These are phyloP conservation scores for Lasioglossum morio DNA, from an alignment of 2,888 invertebrate genomes.

Conservation along the genomic window DNA sequence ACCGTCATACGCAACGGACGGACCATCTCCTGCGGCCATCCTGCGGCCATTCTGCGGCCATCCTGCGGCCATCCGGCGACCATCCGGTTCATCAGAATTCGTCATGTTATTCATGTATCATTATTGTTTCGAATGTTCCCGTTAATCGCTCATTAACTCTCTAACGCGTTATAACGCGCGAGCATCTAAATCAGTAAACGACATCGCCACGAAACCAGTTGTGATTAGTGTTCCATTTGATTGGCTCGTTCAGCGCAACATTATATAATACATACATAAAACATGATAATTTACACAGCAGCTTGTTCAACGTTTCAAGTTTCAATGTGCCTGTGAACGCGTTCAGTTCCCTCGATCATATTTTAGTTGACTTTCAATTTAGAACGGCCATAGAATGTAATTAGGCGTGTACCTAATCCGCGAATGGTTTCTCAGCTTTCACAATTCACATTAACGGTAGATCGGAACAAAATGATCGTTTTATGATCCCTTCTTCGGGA, in stretches of 20 bases:
- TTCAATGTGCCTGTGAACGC: neutral
- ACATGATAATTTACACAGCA: neutral
- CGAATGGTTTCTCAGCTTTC: neutral
- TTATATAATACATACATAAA: neutral
- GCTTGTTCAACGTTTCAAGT: neutral
- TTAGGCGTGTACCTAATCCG: neutral
- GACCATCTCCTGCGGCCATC: neutral
- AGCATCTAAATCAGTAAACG: neutral
- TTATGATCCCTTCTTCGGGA: neutral
- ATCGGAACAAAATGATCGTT: neutral
- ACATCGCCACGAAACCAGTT: neutral
- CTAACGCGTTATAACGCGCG: no score
- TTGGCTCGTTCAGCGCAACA: neutral
- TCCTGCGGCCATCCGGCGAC: no score
- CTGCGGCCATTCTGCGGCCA: no score
- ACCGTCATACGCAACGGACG: slow-evolving; percentile 44
- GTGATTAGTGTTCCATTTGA: neutral
- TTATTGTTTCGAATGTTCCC: neutral
- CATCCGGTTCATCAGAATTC: no score
- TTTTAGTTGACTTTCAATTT: neutral
- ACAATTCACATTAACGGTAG: neutral
- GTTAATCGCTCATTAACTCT: neutral
- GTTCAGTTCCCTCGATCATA: neutral
- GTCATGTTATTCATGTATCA: no score
- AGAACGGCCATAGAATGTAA: neutral